Conservation (phyloP, 2,888 invertebrate species). For the Papilio demoleus region DNA sequence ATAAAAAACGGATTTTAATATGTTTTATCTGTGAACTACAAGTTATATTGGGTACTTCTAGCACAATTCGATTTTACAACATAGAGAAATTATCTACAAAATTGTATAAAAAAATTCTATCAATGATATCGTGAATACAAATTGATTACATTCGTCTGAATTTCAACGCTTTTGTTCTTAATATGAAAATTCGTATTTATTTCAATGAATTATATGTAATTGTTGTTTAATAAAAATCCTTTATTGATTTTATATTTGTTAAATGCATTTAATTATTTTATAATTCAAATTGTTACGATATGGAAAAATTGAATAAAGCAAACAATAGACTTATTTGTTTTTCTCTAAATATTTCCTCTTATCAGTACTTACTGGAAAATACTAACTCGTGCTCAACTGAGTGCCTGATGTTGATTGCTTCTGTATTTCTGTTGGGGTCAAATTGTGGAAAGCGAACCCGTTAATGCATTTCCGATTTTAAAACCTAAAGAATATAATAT, state of each 20-base stretch:
- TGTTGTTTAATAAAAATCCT: conserved; percentile 24
- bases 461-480: too few relatives aligned
- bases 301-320: conserved; percentile 40
- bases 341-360: background rate
- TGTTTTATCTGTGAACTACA: background rate
- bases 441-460: too few relatives aligned
- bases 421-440: too few relatives aligned
- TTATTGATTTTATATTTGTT: conserved; percentile 21
- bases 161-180: conserved; percentile 14
- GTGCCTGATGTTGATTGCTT: too few relatives aligned
- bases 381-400: too few relatives aligned
- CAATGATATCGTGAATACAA: too few relatives aligned
- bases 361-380: background rate
- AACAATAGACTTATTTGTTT: conserved; percentile 31
- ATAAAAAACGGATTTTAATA: background rate
- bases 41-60: background rate
- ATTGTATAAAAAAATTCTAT: too few relatives aligned
- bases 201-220: background rate
- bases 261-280: conserved; percentile 41
- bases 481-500: too few relatives aligned
- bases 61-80: background rate
- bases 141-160: background rate
- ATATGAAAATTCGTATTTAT: background rate
- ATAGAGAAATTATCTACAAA: background rate
- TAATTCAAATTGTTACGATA: conserved; percentile 44